Base-by-base conservation (phyloP, 2,113 vertebrate species). In the Paedocypris sp. region DNA sequence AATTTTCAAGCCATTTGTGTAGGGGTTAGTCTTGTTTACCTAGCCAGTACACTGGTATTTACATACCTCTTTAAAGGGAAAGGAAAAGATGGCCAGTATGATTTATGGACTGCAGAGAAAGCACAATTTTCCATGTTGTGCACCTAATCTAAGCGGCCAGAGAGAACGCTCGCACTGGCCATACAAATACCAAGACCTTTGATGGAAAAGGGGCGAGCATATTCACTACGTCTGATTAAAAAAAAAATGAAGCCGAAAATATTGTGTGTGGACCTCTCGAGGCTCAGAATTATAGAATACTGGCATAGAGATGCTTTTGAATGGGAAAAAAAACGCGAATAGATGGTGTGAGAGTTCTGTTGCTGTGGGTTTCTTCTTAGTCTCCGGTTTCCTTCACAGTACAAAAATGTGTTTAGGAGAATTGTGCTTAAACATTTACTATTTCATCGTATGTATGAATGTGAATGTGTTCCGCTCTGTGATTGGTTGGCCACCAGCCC, bases 21-120 rank as follows among this genome's bases (percentile, higher is more conserved):
- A 76, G 83, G 93, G 92, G 94, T 93, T 91, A 94, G 90, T 89
- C 88, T 93, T 97, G 92, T 97, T 98, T 97, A 96, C 92, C 90
- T 91, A 90, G 87, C 88, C 90, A 90, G 91, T 92, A 90, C 87
- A 91, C 86, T 94, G 91, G 90, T 96, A 94, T 97, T 97, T 97
- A 93, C 92, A 98, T 97, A 95, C 87, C 88, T 91, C 92, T 92
- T 94, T 92, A 93, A 91, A 93, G 90, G 85, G 83, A 92, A 90
- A 91, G 88, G 85, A 83, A 79, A 88, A 91, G 94, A 89, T 88
- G 89, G 86, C 88, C 81, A 83, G 82, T 92, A 89, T 96, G 93
- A 97, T 97, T 94, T 94, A 94, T 95, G 87, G 91, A 94, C 88
- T 92, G 87, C 91, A 83, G 90, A 88, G 87, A 86, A 88, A 91